Evolutionary conservation across 2,797 vertebrate species (phyloP).

Genomic region (Tragopan temminckii): DNA sequence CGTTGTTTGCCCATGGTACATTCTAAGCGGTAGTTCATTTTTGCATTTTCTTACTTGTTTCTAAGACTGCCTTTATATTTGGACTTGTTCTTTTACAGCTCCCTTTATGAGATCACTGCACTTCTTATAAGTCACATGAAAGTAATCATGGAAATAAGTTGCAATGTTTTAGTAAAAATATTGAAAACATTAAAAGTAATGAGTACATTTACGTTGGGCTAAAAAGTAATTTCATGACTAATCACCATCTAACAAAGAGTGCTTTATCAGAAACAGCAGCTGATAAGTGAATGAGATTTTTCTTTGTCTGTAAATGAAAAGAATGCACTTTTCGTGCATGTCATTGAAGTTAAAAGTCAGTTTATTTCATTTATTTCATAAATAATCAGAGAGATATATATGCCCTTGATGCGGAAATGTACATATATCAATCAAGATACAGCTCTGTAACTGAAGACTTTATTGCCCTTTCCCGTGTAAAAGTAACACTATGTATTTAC

Average conservation of each 20-base stretch:
- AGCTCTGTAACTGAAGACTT: neutral
- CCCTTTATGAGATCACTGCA: neutral
- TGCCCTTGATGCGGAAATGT: neutral
- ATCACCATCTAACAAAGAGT: neutral
- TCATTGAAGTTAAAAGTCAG: neutral
- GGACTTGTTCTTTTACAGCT: neutral
- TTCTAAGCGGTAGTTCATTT: neutral
- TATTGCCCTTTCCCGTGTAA: neutral
- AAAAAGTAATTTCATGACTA: neutral
- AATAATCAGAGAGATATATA: neutral
- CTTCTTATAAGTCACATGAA: neutral
- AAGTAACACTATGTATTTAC: neutral
- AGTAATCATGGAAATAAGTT: neutral
- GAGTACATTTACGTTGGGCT: neutral
- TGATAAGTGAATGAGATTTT: neutral
- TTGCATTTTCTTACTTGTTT: neutral
- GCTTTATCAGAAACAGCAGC: neutral
- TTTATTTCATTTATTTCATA: neutral
- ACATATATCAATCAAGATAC: neutral
- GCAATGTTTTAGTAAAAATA: neutral
- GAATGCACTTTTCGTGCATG: too few relatives aligned
- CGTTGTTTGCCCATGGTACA: fast-evolving
- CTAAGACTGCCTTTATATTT: neutral
- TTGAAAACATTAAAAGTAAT: neutral
- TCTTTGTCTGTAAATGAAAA: neutral